These are phyloP conservation scores for Neoascia interrupta DNA, from an alignment of 2,888 invertebrate genomes.

Conservation along the genomic window DNA sequence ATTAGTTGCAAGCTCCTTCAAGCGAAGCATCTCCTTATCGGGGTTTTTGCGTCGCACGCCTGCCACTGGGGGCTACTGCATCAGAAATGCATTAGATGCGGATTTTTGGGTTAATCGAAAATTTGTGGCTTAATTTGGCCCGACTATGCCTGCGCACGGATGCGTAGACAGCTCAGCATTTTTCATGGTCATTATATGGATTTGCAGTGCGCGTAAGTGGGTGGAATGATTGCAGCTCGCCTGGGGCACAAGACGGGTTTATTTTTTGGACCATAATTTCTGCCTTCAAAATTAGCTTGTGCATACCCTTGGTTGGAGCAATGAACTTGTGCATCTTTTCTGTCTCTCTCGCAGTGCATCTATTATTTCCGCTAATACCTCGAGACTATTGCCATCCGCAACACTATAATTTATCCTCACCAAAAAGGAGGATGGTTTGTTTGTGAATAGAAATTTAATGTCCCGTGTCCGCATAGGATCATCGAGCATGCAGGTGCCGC, in stretches of 20 bases:
- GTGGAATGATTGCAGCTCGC: slow-evolving; percentile 63
- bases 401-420: slow-evolving; percentile 51
- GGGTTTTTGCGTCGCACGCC: slow-evolving; percentile 17
- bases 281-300: slow-evolving; percentile 49
- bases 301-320: slow-evolving; percentile 52
- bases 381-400: slow-evolving; percentile 31
- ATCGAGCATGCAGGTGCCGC: slow-evolving; percentile 52
- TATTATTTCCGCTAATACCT: slow-evolving; percentile 66
- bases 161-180: slow-evolving; percentile 18
- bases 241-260: slow-evolving; percentile 35
- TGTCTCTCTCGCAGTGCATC: slow-evolving; percentile 32
- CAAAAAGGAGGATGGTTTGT: slow-evolving; percentile 49
- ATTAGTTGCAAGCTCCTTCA: slow-evolving; percentile 44
- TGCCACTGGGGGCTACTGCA: slow-evolving; percentile 66
- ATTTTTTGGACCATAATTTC: neutral
- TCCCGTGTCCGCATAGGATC: slow-evolving; percentile 50
- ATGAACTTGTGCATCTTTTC: slow-evolving; percentile 53
- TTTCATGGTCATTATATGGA: slow-evolving; percentile 69
- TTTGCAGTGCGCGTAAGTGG: slow-evolving; percentile 66
- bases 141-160: slow-evolving; percentile 25
- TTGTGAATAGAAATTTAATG: slow-evolving; percentile 67
- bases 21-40: slow-evolving; percentile 15
- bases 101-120: slow-evolving; percentile 48
- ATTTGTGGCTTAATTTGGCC: slow-evolving; percentile 69
- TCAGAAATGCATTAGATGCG: slow-evolving; percentile 65